Conservation (phyloP, 2,113 vertebrate species). For the Upupa epops region DNA sequence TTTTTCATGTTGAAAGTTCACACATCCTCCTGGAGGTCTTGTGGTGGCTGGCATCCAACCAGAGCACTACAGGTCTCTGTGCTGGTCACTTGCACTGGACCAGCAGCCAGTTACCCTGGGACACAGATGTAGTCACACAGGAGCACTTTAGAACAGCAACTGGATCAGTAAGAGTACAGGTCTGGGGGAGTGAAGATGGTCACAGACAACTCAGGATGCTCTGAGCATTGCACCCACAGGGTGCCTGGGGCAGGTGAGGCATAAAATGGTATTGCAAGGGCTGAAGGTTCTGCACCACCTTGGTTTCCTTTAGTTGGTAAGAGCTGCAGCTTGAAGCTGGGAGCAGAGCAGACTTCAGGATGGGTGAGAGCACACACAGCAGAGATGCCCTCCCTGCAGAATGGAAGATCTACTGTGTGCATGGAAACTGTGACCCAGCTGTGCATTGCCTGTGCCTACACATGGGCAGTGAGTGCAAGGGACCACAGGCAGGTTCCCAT, state of each 20-base stretch:
- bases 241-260: background rate
- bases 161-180: background rate
- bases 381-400: background rate
- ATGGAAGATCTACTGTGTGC: background rate
- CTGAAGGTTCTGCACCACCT: background rate
- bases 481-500: background rate
- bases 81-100: background rate
- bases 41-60: background rate
- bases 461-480: background rate
- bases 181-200: background rate
- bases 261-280: no score
- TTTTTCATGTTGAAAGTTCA: background rate
- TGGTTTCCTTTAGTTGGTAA: background rate
- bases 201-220: background rate
- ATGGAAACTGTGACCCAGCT: background rate
- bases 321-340: background rate
- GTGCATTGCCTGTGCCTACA: background rate
- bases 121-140: background rate
- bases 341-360: background rate
- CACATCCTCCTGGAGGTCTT: background rate
- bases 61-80: background rate
- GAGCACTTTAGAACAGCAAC: background rate
- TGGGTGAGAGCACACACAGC: background rate
- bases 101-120: background rate
- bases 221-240: background rate